Conservation (phyloP, 2,888 invertebrate species). For the Leptinotarsa haldemani region DNA sequence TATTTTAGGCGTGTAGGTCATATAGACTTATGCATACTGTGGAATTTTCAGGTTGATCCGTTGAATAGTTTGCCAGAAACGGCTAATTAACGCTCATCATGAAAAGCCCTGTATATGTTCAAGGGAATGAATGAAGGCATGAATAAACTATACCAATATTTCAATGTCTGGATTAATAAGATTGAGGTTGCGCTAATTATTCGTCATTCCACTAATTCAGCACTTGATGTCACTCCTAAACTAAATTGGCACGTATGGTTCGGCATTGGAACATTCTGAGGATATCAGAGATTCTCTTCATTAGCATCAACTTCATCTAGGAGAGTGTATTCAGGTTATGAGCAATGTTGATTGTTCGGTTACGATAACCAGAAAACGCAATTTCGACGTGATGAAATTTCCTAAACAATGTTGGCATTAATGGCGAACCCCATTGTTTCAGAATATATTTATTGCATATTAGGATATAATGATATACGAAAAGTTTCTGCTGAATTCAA, state of each 20-base stretch:
- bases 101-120: no score
- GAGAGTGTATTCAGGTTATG: background rate
- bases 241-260: background rate
- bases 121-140: no score
- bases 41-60: no score
- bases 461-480: background rate
- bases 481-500: background rate
- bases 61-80: no score
- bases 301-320: slow-evolving; percentile 6
- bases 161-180: no score
- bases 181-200: background rate
- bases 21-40: no score
- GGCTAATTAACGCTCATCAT: no score
- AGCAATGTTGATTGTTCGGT: slow-evolving; percentile 4
- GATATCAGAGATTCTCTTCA: background rate
- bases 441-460: background rate
- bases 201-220: background rate
- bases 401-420: background rate
- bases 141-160: no score
- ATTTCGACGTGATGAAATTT: slow-evolving; percentile 4
- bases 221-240: background rate
- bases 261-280: background rate
- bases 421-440: background rate
- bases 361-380: slow-evolving; percentile 6
- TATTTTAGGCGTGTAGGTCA: no score